A percentile compares a stretch with the other conserved stretches of the same genome.
Conservation (phyloP, 2,888 invertebrate genomes). For the Dryococelus australis region DNA sequence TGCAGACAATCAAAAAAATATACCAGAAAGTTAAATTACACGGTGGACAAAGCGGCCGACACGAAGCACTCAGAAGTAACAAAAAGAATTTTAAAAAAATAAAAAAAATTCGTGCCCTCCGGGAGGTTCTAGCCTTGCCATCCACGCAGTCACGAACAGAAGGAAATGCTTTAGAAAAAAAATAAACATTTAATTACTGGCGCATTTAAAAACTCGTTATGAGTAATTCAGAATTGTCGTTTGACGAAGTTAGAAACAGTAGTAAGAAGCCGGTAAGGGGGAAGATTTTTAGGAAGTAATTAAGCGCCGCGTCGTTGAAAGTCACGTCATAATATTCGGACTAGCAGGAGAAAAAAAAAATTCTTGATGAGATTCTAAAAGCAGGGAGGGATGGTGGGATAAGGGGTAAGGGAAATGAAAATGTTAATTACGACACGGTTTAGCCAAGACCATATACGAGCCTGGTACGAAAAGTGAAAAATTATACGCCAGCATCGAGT, state of each 20-base stretch:
- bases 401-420: too few relatives aligned
- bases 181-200: constrained; percentile 16
- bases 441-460: too few relatives aligned
- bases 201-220: background rate
- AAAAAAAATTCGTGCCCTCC: background rate
- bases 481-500: too few relatives aligned
- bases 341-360: background rate
- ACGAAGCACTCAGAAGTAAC: background rate
- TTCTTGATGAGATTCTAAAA: too few relatives aligned
- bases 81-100: too few relatives aligned
- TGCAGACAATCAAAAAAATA: too few relatives aligned
- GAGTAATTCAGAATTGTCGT: background rate
- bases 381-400: too few relatives aligned
- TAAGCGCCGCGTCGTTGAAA: background rate
- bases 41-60: background rate
- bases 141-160: background rate
- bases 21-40: background rate
- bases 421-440: too few relatives aligned
- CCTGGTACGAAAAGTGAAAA: too few relatives aligned
- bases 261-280: background rate
- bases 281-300: background rate
- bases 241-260: background rate
- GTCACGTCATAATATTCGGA: constrained; percentile 9
- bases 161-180: background rate
- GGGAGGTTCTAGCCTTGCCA: background rate